Evolutionary conservation across 2,113 vertebrate species (phyloP), one percentile per base, ranked within the genome.

Genomic region (Eurystomus gularis): DNA sequence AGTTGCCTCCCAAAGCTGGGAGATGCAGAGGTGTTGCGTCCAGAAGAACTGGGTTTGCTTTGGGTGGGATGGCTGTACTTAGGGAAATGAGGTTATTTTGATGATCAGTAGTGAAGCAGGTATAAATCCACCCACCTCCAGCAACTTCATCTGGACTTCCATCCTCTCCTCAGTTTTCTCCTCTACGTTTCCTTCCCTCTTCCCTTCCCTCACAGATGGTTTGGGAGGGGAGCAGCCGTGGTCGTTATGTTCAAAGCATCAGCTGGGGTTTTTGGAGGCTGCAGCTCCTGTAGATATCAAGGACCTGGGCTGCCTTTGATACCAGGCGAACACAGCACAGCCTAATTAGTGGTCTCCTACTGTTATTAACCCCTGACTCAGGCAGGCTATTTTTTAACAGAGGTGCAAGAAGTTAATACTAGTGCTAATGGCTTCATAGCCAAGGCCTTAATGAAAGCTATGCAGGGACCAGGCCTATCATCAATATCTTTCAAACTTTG

Each of bases 281-380:
- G 94, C 79, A 62, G 52, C 89, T 97, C 64, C 93, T 78, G 78
- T 75, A 96, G 86, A 84, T 90, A 48, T 72, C 94, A 97, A 97
- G 95, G 95, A 92, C 96, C 87, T 49, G 81, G 94, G 86, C 97
- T 97, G 92, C 60, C 0, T 96, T 96, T 96, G 97, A 96, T 97
- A 95, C 90, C 80, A 82, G 81, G 88, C 51, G 81, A 94, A 90
- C 25, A 60, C 29, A 10, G 80, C 70, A 42, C 61, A 91, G 87
- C 72, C 82, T 97, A 97, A 98, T 98, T 98, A 98, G 95, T 93
- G 95, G 86, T 94, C 80, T 93, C 94, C 90, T 97, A 7, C 95
- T 90, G 96, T 94, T 95, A 98, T 98, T 98, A 98, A 98, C 98
- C 97, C 97, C 83, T 98, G 97, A 96, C 98, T 97, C 94, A 51